Evolutionary conservation across 2,113 vertebrate species (phyloP).

Genomic region (Proteles cristata): DNA sequence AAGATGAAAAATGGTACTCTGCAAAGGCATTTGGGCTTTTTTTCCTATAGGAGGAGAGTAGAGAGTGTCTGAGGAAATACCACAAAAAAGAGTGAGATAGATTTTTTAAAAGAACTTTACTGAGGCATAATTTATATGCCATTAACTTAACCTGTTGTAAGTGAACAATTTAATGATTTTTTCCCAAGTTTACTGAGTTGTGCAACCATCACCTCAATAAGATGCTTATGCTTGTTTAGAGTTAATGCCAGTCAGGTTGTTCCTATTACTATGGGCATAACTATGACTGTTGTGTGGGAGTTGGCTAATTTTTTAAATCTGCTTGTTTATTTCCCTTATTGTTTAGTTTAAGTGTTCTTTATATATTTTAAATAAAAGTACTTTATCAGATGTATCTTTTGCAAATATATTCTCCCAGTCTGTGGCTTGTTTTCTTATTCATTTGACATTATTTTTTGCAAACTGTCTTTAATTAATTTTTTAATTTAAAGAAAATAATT

Average conservation of each 20-base stretch:
- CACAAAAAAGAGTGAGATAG: background rate
- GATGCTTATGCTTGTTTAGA: background rate
- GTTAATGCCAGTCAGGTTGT: background rate
- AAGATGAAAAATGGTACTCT: background rate
- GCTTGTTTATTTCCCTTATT: background rate
- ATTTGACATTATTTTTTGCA: background rate
- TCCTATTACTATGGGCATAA: background rate
- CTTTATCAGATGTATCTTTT: background rate
- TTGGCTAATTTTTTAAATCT: background rate
- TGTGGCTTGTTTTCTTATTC: background rate
- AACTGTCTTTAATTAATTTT: background rate
- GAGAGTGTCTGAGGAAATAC: background rate
- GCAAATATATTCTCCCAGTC: background rate
- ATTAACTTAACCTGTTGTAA: background rate
- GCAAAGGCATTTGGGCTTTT: background rate
- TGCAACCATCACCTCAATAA: background rate
- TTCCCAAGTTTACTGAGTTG: background rate
- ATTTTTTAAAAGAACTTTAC: background rate
- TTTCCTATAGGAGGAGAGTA: background rate
- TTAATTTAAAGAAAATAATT: too few relatives aligned
- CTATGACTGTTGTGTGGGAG: background rate
- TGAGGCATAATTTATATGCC: background rate
- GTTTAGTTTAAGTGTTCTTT: conserved; percentile 3
- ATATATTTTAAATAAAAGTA: background rate
- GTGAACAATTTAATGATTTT: background rate